Evolutionary conservation across 1,140 invertebrate genomes (phyloP).

Genomic region (Nasonia vitripennis): DNA sequence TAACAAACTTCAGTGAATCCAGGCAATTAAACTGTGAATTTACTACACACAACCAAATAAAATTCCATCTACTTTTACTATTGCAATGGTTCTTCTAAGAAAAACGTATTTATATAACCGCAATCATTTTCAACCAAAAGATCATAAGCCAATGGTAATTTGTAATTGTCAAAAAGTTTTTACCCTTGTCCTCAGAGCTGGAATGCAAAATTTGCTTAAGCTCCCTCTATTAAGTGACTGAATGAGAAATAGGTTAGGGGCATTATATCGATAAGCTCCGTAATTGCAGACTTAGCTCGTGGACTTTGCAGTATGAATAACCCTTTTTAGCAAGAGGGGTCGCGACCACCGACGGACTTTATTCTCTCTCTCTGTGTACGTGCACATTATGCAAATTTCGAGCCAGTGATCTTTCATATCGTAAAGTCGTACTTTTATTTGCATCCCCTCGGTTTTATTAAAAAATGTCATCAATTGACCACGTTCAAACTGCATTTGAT

Average conservation of each 20-base stretch:
- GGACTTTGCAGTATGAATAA: slow-evolving; percentile 25
- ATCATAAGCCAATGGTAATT: background rate
- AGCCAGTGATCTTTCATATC: background rate
- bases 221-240: slow-evolving; percentile 35
- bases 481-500: no score
- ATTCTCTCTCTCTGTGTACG: background rate
- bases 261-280: slow-evolving; percentile 50
- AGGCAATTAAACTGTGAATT: no score
- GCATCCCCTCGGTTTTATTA: background rate
- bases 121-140: background rate
- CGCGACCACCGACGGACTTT: background rate
- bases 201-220: slow-evolving; percentile 21
- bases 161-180: slow-evolving; percentile 12
- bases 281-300: slow-evolving; percentile 41
- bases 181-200: background rate
- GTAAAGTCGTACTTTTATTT: background rate
- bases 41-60: no score
- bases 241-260: slow-evolving; percentile 38
- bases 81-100: no score
- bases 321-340: slow-evolving; percentile 21
- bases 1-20: no score
- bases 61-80: no score
- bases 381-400: slow-evolving; percentile 18
- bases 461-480: background rate
- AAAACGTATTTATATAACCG: background rate